Conservation (phyloP, 1,140 invertebrate species). For the Mactra quadrangularis region DNA sequence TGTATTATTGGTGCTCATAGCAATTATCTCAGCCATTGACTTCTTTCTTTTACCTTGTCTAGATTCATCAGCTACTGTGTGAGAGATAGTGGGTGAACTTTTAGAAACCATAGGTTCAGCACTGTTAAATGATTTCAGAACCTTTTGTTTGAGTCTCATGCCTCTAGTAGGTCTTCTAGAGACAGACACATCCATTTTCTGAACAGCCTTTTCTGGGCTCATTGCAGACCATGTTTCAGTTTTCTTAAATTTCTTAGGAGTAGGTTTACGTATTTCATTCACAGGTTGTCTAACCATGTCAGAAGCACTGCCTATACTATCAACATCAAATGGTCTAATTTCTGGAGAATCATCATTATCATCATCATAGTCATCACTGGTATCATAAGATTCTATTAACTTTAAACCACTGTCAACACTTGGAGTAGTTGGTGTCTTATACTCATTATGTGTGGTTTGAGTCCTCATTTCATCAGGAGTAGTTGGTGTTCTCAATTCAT, state of each 20-base stretch:
- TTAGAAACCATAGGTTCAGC: neutral
- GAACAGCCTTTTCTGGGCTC: neutral
- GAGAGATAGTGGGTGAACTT: neutral
- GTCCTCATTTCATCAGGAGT: too few relatives aligned
- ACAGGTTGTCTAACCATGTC: neutral
- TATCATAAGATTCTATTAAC: too few relatives aligned
- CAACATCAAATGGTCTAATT: constrained; percentile 27
- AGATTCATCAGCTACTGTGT: neutral
- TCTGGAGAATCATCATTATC: constrained; percentile 10
- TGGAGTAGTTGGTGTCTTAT: too few relatives aligned
- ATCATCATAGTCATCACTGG: constrained; percentile 12
- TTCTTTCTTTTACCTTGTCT: neutral
- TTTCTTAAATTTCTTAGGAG: constrained; percentile 28
- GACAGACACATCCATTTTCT: too few relatives aligned
- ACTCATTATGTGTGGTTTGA: too few relatives aligned
- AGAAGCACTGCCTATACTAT: neutral
- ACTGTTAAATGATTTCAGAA: constrained; percentile 27
- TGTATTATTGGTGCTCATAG: neutral
- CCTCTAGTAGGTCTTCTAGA: neutral
- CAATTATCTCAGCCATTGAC: constrained; percentile 7
- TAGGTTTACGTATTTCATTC: neutral
- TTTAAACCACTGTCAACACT: too few relatives aligned
- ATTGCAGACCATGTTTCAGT: neutral
- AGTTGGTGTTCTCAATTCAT: too few relatives aligned
- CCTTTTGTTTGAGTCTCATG: constrained; percentile 44